Evolutionary conservation across 2,797 vertebrate species (phyloP).

Genomic region (Spea hammondii): DNA sequence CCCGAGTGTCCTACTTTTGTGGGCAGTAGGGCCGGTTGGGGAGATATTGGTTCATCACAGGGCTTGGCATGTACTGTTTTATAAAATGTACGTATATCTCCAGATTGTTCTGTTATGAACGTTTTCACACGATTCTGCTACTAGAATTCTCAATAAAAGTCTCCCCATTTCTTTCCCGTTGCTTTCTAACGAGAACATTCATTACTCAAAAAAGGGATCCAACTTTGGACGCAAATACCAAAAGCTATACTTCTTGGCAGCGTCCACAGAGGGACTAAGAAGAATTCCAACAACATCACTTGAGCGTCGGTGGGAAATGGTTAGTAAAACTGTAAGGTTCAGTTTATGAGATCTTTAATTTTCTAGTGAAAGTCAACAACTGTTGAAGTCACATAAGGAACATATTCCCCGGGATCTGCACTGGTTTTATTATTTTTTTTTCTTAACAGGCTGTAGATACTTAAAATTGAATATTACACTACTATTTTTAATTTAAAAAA

Average conservation of each 20-base stretch:
- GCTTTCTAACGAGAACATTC: constrained; percentile 21
- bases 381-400: constrained; percentile 47
- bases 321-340: constrained; percentile 34
- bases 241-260: constrained; percentile 44
- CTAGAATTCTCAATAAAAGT: constrained; percentile 7
- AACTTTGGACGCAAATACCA: constrained; percentile 43
- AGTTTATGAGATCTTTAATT: constrained; percentile 47
- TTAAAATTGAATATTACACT: constrained; percentile 30
- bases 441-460: constrained; percentile 15
- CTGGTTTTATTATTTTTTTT: constrained; percentile 8
- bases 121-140: constrained; percentile 19
- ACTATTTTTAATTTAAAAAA: constrained; percentile 53
- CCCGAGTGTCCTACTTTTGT: no score
- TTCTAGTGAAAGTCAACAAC: constrained; percentile 43
- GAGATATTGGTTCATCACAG: no score
- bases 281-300: constrained; percentile 46
- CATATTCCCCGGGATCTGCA: constrained; percentile 27
- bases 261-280: constrained; percentile 1
- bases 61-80: not conserved
- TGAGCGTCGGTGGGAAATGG: constrained; percentile 43
- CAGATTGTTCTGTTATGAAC: constrained; percentile 16
- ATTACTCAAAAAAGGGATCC: constrained; percentile 45
- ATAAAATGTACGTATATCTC: not conserved
- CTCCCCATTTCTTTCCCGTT: constrained; percentile 16
- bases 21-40: no score